A percentile compares a stretch with the other conserved stretches of the same genome.
Evolutionary conservation across 2,797 vertebrate species (phyloP).

Genomic region (Australoheros facetus): DNA sequence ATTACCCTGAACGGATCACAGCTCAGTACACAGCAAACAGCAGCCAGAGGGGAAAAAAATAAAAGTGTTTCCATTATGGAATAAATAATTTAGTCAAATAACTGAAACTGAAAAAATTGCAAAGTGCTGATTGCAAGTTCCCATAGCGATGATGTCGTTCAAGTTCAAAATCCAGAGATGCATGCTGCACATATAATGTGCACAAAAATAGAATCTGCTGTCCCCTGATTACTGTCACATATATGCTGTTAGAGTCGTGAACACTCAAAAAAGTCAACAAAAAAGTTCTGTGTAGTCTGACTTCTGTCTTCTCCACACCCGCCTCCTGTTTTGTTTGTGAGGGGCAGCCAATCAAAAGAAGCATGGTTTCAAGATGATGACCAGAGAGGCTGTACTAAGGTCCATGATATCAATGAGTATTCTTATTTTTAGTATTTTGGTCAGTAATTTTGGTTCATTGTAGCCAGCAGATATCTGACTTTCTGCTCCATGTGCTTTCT

Average conservation of each 20-base stretch:
- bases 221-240: not conserved
- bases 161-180: not conserved
- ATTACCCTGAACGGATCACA: not conserved
- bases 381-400: too few relatives aligned
- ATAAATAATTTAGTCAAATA: not conserved
- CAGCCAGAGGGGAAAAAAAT: not conserved
- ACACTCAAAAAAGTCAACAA: too few relatives aligned
- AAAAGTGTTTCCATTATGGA: not conserved
- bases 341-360: too few relatives aligned
- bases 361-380: too few relatives aligned
- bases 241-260: too few relatives aligned
- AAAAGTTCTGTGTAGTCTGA: too few relatives aligned
- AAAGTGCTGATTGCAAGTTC: not conserved
- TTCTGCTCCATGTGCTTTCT: not conserved
- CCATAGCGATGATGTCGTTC: not conserved
- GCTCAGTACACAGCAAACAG: not conserved
- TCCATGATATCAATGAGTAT: too few relatives aligned
- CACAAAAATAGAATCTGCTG: not conserved
- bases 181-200: not conserved
- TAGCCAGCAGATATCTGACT: not conserved
- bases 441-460: not conserved
- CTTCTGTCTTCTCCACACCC: too few relatives aligned
- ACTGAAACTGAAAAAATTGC: not conserved
- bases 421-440: too few relatives aligned
- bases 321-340: too few relatives aligned